Base-by-base conservation (phyloP, 1,140 invertebrate species). In the Drosophila sproati region DNA sequence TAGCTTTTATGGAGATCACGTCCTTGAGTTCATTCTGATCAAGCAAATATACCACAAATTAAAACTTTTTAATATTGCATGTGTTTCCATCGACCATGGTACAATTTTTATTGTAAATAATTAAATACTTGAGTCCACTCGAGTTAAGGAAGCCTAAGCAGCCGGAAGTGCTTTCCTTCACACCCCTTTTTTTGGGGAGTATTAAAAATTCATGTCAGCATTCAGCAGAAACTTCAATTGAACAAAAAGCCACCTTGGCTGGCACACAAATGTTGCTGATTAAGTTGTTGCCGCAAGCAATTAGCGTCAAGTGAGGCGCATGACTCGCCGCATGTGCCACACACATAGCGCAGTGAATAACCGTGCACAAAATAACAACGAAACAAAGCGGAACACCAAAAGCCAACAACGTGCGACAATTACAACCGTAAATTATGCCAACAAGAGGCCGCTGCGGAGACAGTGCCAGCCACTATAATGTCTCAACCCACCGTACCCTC, bases 361-460 rank as follows among this genome's bases (percentile, higher is more conserved):
- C 64, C 32, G 47, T 51, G 43, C 37, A 51, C n/a, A 77, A 61
- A 28, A 43, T 29, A 68, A 54, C 20, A 50, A 57, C 51, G 20
- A 31, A 51, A 48, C 41, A 70, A 80, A 61, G 64, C 69, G 77
- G 61, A 68, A 80, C 79, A 85, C 45, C 39, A 31, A 71, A 71
- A 73, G 61, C 45, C 70, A 78, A 79, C 78, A 80, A 77, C 73
- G 72, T 82, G 83, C 76, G 78, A 77, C 82, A 82, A 88, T 87
- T 87, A 87, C 82, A 77, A 77, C 76, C 76, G 82, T 87, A 87
- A 87, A 82, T 87, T 88, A 79, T 82, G 82, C 82, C 79, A 78
- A 77, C 76, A 86, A 68, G 69, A 74, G 60, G 54, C 67, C 70
- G 57, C 59, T 35, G 41, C 35, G 31, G 56, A 54, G 43, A 34